These are phyloP conservation scores for Drosophila tanythrix DNA, from an alignment of 2,888 invertebrate species.

Conservation along the genomic window DNA sequence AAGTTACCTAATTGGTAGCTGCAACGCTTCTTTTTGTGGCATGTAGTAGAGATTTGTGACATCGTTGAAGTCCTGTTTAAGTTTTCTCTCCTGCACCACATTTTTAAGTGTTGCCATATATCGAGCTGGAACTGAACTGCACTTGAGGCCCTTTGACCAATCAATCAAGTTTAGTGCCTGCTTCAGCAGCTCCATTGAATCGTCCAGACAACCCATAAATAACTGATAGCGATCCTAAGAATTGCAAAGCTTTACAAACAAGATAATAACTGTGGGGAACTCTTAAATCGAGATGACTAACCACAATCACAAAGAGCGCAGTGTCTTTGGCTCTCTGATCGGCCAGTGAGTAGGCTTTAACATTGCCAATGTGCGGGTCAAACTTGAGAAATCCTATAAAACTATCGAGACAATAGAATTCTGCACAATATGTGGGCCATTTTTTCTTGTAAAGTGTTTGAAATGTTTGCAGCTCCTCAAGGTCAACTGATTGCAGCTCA, in stretches of 20 bases:
- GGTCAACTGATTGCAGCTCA: slow-evolving; percentile 25
- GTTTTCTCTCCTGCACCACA: slow-evolving; percentile 66
- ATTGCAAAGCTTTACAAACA: neutral
- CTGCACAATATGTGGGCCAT: slow-evolving; percentile 72
- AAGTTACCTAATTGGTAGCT: slow-evolving; percentile 71
- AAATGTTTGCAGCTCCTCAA: slow-evolving; percentile 30
- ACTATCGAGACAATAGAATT: slow-evolving; percentile 72
- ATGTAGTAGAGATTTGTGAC: slow-evolving; percentile 71
- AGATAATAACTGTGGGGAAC: neutral
- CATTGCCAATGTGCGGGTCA: slow-evolving; percentile 25
- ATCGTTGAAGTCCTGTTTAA: slow-evolving; percentile 67
- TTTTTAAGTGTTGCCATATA: slow-evolving; percentile 60
- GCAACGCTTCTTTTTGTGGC: slow-evolving; percentile 59
- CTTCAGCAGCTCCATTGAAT: slow-evolving; percentile 43
- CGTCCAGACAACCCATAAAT: slow-evolving; percentile 76
- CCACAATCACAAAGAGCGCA: slow-evolving; percentile 66
- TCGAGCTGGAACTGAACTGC: slow-evolving; percentile 78
- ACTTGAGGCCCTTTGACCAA: slow-evolving; percentile 81
- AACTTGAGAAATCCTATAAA: slow-evolving; percentile 58
- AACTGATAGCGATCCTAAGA: slow-evolving; percentile 83
- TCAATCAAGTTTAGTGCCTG: slow-evolving; percentile 76
- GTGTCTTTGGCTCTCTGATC: slow-evolving; percentile 39
- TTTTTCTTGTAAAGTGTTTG: slow-evolving; percentile 33
- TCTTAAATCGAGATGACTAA: slow-evolving; percentile 11
- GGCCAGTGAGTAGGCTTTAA: slow-evolving; percentile 43